These are phyloP conservation scores for Eciton burchellii DNA, from an alignment of 1,140 invertebrate species.

Conservation along the genomic window DNA sequence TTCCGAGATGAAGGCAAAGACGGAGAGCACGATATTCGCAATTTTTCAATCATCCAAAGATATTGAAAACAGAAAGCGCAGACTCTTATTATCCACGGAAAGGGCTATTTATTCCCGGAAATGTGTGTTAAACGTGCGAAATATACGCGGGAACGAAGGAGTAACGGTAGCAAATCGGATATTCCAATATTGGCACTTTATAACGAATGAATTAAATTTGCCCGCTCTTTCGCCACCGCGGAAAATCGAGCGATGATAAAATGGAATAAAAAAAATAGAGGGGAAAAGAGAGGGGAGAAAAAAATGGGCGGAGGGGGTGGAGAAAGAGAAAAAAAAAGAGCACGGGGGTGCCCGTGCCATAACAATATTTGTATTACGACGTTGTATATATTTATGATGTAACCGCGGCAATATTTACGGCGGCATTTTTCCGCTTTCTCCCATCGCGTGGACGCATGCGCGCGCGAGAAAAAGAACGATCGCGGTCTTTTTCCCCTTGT, in stretches of 20 bases:
- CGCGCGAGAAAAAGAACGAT: slow-evolving; percentile 7
- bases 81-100: background rate
- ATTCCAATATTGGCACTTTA: slow-evolving; percentile 55
- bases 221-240: slow-evolving; percentile 11
- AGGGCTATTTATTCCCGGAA: slow-evolving; percentile 7
- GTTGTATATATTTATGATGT: slow-evolving; percentile 41
- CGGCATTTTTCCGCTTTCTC: background rate
- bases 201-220: slow-evolving; percentile 62
- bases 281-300: no score
- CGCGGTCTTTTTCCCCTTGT: slow-evolving; percentile 11
- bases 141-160: slow-evolving; percentile 6
- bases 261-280: slow-evolving; percentile 30
- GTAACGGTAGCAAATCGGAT: slow-evolving; percentile 39
- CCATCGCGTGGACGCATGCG: background rate
- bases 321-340: no score
- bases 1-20: background rate
- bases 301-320: no score
- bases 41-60: background rate
- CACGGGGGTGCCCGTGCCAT: background rate
- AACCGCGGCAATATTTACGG: slow-evolving; percentile 23
- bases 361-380: slow-evolving; percentile 49
- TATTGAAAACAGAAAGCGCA: background rate
- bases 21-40: background rate
- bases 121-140: slow-evolving; percentile 31
- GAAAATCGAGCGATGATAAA: slow-evolving; percentile 19